Evolutionary conservation across 2,113 vertebrate genomes (phyloP), one percentile per base, ranked within the genome.

Genomic region (Epinephelus lanceolatus): DNA sequence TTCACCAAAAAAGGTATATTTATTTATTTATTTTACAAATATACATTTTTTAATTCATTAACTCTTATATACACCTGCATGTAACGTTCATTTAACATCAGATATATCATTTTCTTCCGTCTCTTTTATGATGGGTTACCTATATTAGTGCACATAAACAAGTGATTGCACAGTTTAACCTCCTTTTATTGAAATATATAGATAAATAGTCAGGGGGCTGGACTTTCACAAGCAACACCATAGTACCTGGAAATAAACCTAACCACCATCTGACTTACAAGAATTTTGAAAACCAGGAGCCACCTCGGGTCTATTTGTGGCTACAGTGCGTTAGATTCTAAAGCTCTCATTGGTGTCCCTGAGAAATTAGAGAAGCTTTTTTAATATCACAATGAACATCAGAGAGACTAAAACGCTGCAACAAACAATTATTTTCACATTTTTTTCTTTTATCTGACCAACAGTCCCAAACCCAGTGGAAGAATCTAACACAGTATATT

Each of bases 281-380:
- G 68, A 84, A 70, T 69, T 74, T 45, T 23, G 19, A 53, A 59
- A 85, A 71, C 23, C 19, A 40, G 37, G 23, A 65, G 18, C 27
- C 17, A 15, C 23, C 18, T 51, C 19, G 30, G n/a, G 7, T 74
- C 14, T 87, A 63, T 83, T 81, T 76, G 33, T 70, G 49, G 63
- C 56, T 27, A 60, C 30, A 56, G 9, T 25, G 6, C 0, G 0
- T 25, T 33, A 30, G 27, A 67, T 40, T 65, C 23, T 67, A 19
- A 81, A 76, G 57, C 40, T 74, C 19, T 1, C 13, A 45, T 1
- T 14, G 21, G 12, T 12, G 10, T 42, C 3, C 9, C 1, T 12
- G n/a, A 53, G 17, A 71, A 52, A 62, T 18, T 19, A 3, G 10
- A 15, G 4, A 61, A 27, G 37, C n/a, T 21, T 14, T 70, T 33